A percentile compares a stretch with the other conserved stretches of the same genome.
Conservation (phyloP, 2,113 vertebrate genomes). For the Struthidea cinerea region DNA sequence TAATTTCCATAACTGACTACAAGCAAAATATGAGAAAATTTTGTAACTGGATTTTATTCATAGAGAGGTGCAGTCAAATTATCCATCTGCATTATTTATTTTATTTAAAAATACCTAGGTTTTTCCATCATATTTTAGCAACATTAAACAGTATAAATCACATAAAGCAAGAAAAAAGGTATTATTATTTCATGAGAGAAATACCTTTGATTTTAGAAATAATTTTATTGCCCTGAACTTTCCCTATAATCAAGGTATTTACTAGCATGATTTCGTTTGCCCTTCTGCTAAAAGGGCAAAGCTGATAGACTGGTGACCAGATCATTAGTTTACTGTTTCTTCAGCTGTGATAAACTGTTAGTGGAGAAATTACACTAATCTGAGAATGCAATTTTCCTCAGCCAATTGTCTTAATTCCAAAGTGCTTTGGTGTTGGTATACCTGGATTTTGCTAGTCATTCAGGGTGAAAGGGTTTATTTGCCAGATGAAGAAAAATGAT, state of each 20-base stretch:
- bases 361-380: not conserved
- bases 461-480: not conserved
- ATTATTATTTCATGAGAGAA: not conserved
- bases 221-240: not conserved
- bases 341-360: not conserved
- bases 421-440: not conserved
- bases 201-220: not conserved
- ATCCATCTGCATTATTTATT: not conserved
- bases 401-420: not conserved
- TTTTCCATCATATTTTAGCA: not conserved
- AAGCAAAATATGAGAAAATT: not conserved
- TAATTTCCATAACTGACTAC: not conserved
- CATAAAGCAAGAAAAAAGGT: accelerated
- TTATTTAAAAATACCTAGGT: not conserved
- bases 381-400: not conserved
- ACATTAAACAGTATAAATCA: not conserved
- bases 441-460: not conserved
- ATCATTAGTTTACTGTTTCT: not conserved
- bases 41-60: not conserved
- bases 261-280: not conserved
- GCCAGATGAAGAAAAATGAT: not conserved
- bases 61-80: not conserved
- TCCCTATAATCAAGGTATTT: not conserved
- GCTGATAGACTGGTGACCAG: not conserved
- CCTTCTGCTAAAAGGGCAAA: not conserved